Conservation (phyloP, 2,797 vertebrate species). For the Myotis myotis region DNA sequence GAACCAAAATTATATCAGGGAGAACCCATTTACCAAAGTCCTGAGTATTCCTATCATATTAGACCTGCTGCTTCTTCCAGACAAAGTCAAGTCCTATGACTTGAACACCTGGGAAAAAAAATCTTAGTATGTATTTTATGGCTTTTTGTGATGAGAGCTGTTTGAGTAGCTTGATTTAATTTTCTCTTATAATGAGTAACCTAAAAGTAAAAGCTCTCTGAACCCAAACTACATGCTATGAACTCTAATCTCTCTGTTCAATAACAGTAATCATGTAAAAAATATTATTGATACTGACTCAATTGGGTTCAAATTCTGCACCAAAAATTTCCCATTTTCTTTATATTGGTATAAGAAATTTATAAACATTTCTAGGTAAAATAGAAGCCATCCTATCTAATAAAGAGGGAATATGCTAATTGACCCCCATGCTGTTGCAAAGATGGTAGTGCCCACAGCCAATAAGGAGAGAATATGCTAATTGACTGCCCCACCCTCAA, state of each 20-base stretch:
- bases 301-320: neutral
- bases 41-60: neutral
- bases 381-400: neutral
- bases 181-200: neutral
- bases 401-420: too few relatives aligned
- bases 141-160: neutral
- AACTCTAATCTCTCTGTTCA: neutral
- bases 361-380: neutral
- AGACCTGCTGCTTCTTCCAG: neutral
- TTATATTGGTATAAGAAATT: neutral
- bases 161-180: neutral
- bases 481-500: too few relatives aligned
- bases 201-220: neutral
- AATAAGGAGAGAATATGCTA: too few relatives aligned
- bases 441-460: too few relatives aligned
- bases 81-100: neutral
- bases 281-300: neutral
- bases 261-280: neutral
- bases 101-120: neutral
- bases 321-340: neutral
- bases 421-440: too few relatives aligned
- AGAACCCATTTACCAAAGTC: neutral
- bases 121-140: neutral
- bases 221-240: neutral
- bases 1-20: neutral